Conservation (phyloP, 1,140 invertebrate species). For the Heterodera schachtii region DNA sequence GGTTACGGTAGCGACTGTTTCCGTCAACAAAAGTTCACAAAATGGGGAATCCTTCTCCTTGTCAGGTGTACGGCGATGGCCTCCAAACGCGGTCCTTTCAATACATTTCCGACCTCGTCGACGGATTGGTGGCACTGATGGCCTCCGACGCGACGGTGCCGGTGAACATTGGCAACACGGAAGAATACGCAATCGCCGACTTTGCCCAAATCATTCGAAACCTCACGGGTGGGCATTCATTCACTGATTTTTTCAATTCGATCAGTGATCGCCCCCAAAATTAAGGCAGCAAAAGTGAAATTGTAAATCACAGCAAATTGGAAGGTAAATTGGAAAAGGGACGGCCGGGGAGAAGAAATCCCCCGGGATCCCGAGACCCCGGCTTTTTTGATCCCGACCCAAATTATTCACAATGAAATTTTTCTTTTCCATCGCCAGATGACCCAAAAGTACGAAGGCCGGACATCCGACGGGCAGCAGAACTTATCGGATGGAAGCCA, state of each 20-base stretch:
- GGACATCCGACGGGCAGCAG: constrained; percentile 85
- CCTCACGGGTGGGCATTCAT: constrained; percentile 67
- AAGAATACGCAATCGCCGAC: constrained; percentile 92
- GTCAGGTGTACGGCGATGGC: constrained; percentile 80
- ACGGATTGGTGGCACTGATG: constrained; percentile 90
- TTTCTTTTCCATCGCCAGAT: constrained; percentile 70
- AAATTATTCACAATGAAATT: no score
- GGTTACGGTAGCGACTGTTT: constrained; percentile 68
- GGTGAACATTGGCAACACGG: constrained; percentile 95
- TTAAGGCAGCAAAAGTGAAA: constrained; percentile 78
- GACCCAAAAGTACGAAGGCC: constrained; percentile 91
- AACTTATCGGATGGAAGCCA: constrained; percentile 87
- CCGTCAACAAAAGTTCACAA: constrained; percentile 63
- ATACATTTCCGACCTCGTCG: constrained; percentile 94
- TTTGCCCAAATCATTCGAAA: constrained; percentile 90
- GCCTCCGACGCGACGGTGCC: constrained; percentile 88
- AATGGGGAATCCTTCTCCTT: no score
- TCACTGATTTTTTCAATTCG: constrained; percentile 14
- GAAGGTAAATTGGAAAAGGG: constrained; percentile 2
- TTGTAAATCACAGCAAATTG: constrained; percentile 73
- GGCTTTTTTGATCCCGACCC: no score
- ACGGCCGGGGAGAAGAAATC: no score
- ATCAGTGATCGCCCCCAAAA: background rate
- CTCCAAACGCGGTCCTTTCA: constrained; percentile 96
- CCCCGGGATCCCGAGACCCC: no score